These are phyloP conservation scores for Nemoura dubitans DNA, from an alignment of 2,888 invertebrate species.

Conservation along the genomic window DNA sequence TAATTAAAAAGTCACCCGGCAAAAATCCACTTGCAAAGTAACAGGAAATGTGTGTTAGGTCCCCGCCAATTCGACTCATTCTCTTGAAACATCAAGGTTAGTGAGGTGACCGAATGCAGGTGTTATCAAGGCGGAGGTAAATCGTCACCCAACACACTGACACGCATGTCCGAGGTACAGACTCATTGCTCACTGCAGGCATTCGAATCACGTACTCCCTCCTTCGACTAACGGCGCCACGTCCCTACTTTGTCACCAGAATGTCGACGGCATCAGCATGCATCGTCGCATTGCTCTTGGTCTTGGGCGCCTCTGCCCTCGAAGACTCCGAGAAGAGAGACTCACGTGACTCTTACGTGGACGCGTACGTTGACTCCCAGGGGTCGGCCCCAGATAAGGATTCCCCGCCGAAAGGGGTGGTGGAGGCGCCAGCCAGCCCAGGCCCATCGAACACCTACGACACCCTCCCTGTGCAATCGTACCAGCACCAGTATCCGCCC, in stretches of 20 bases:
- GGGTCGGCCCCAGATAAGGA: constrained; percentile 61
- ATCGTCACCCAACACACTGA: no score
- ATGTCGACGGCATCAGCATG: neutral
- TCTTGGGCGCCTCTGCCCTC: neutral
- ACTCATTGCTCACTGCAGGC: neutral
- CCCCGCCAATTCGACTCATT: no score
- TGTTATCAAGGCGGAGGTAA: no score
- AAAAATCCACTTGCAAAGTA: no score
- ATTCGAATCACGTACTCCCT: neutral
- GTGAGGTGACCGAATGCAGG: no score
- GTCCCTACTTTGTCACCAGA: constrained; percentile 7
- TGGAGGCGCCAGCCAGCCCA: constrained; percentile 52
- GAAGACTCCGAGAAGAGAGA: constrained; percentile 1
- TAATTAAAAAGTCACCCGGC: no score
- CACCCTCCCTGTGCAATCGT: constrained; percentile 54
- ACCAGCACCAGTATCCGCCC: constrained; percentile 33
- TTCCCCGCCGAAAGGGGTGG: constrained; percentile 55
- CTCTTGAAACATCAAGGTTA: no score
- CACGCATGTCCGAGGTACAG: neutral
- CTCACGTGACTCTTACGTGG: constrained; percentile 68
- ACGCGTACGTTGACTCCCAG: constrained; percentile 70
- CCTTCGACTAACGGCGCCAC: constrained; percentile 12
- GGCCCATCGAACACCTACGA: constrained; percentile 52
- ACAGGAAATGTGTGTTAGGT: no score
- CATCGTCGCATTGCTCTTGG: neutral